Base-by-base conservation (phyloP, 2,797 vertebrate species). In the Microchirus variegatus region DNA sequence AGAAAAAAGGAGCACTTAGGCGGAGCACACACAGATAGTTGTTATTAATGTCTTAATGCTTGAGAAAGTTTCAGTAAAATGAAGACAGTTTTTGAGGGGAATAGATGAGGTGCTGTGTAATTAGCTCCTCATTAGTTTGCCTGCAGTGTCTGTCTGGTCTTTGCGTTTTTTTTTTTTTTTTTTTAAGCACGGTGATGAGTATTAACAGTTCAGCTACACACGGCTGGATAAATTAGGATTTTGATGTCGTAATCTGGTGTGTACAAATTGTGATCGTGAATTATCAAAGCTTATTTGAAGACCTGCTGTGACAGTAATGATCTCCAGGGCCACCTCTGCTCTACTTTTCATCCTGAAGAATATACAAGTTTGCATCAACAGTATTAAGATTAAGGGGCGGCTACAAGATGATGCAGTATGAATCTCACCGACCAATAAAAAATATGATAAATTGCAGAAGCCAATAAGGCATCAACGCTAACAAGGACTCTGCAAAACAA, bases 21-120 rank as follows among this genome's bases (percentile, higher is more conserved):
- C 38, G 42, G 65, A 76, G 75, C 76, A 75, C 62, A 58, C 53
- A 52, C 52, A 38, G 51, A 65, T 70, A 80, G 72, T 59, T 79
- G 67, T 80, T 81, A 83, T 87, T 81, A 86, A 88, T 81, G 77
- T 77, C 61, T 81, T 73, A 41, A 73, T 67, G 83, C 68, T 59
- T 63, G 76, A 84, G 69, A 68, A 84, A 10, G 78, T 81, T 88
- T 76, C 40, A 67, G 74, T 70, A 53, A 77, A 79, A 77, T 54
- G 6, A 26, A 84, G 73, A 78, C 26, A 42, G 35, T 9, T 73
- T 77, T 75, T 3, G 15, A 70, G 68, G 43, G 67, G 63, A 69
- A 78, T 64, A 67, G 70, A 84, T 78, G 75, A 75, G 43, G 55
- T 74, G 63, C 72, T 63, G 6, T 59, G 70, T 71, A 80, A 83